Evolutionary conservation across 1,140 invertebrate species (phyloP), one percentile per base, ranked within the genome.

Genomic region (Pogonognathellus flavescens): DNA sequence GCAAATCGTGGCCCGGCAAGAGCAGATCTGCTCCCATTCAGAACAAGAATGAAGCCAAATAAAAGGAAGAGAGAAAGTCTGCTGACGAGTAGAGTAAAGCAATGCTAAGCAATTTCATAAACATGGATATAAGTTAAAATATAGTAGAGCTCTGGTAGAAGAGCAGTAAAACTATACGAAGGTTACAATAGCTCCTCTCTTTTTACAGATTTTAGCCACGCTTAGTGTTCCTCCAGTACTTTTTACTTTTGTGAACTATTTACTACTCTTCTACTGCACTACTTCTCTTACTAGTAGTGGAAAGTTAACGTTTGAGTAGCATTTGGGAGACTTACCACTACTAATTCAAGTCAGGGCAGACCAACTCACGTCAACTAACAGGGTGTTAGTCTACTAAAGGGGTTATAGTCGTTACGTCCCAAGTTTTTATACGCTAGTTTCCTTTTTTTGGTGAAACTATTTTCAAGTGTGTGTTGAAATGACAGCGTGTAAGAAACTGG

Each of bases 31-130:
- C 53, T 20, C 8, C 70, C 31, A 76, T n/a, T 76, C 70, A 76
- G 70, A 76, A 25, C 41, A 50, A 41, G 70, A 76, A 76, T 76
- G 70, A 76, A 49, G 70, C n/a, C 31, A 76, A 76, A 76, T 76
- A 76, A 76, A 76, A 25, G 70, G 22, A 66, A 31, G 62, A 76
- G 70, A 49, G 70, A 76, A 72, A 76, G 31, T 76, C 5, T 13
- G 11, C 22, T 70, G 14, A 76, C 14, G 41, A 76, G 13, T 62
- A 49, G 14, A 50, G 14, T 16, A 31, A 76, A 18, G 41, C 14
- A 76, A 76, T n/a, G n/a, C 70, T n/a, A 50, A 50, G 70, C 41
- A 76, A 76, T 76, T 76, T 76, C 25, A 49, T 76, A 50, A 76
- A 50, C 31, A 76, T 13, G 11, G 53, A 76, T 16, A 49, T 6